Conservation (phyloP, 2,888 invertebrate species). For the Tetragonula carbonaria region DNA sequence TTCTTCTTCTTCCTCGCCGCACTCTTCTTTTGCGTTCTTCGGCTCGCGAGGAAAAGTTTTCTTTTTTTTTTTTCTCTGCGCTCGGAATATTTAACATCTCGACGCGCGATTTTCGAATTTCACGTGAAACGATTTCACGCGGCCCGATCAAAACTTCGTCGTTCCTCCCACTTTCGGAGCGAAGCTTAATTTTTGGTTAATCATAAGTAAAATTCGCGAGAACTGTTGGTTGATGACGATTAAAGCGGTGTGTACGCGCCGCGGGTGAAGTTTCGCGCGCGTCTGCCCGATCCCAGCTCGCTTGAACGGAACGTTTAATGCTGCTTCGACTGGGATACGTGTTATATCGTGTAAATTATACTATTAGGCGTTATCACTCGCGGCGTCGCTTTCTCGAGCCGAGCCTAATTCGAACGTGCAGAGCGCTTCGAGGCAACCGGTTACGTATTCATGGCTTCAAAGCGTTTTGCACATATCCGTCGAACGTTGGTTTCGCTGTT, state of each 20-base stretch:
- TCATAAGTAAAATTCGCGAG: neutral
- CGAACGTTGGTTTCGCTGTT: constrained; percentile 16
- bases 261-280: neutral
- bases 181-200: neutral
- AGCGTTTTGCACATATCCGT: constrained; percentile 1
- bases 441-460: constrained; percentile 50
- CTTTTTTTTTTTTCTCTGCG: neutral
- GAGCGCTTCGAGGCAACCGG: constrained; percentile 41
- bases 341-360: constrained; percentile 65
- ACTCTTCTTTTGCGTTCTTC: neutral
- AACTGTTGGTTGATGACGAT: neutral
- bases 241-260: neutral
- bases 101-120: constrained; percentile 6
- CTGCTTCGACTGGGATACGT: constrained; percentile 43
- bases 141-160: neutral
- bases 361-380: constrained; percentile 58
- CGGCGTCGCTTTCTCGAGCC: constrained; percentile 52
- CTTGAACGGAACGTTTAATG: constrained; percentile 5
- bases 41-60: constrained; percentile 1
- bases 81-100: constrained; percentile 28
- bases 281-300: constrained; percentile 1
- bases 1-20: neutral
- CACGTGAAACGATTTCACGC: neutral
- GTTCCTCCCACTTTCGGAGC: neutral
- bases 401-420: constrained; percentile 62